Evolutionary conservation across 2,797 vertebrate genomes (phyloP), one percentile per base, ranked within the genome.

Genomic region (Toxotes lorentzi): DNA sequence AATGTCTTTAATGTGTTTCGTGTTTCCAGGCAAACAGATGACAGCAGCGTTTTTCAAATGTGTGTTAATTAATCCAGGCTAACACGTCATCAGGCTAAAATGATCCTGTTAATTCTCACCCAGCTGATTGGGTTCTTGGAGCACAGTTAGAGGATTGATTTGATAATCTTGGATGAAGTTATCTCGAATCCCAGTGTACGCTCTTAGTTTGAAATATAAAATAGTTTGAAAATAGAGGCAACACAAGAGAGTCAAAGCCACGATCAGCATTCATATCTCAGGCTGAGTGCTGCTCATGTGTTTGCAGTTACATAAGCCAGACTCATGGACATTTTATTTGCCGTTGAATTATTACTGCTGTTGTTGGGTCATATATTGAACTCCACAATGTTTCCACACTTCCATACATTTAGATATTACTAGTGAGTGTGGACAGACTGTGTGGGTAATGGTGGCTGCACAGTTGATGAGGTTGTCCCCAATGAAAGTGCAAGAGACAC

Each of bases 11-110:
- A 62, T 66, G 14, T 34, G 38, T 40, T 11, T 40, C 11, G 11
- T 62, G 17, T 79, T 79, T 71, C 56, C 30, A 10, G 50, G 54
- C 34, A 50, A 71, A 56, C 11, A 53, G 50, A 67, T 53, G 38
- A 40, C 38, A 73, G 47, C 54, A 19, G 40, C 7, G 17, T 50
- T 17, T 40, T 63, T 43, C 21, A 50, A 48, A 69, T 61, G 16
- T 27, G 12, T 41, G 21, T 62, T 14, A 21, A 64, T 16, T 47
- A 75, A 73, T 76, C 27, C 59, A 50, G 27, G 67, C 43, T 65
- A 34, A 82, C 38, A 27, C 16, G 27, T 30, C 27, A 43, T 47
- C 53, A 23, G 27, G 24, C 9, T 60, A 14, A 74, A 34, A 38
- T 24, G 3, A 62, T 35, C 56, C 14, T 17, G 19, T 57, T 50